Conservation (phyloP, 35 echinoderm and acorn worm genomes). For the Ophioderma brevispina region DNA sequence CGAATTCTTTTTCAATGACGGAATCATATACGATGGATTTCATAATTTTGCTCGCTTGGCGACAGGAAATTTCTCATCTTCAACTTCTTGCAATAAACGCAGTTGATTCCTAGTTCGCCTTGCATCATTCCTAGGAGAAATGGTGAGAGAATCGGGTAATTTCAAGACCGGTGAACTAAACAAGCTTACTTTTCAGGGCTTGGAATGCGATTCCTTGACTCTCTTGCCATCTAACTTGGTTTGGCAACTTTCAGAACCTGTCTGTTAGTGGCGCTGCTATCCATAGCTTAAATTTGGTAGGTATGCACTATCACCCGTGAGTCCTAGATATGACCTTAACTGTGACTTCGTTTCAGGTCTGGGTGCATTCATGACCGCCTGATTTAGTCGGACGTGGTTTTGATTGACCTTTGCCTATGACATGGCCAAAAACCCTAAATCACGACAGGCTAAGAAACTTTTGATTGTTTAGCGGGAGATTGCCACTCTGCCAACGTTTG, state of each 20-base stretch:
- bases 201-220: constrained; percentile 8
- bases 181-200: constrained; percentile 16
- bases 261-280: constrained; percentile 34
- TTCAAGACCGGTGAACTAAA: constrained; percentile 8
- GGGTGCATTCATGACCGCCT: constrained; percentile 17
- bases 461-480: constrained; percentile 58
- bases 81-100: constrained; percentile 18
- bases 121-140: constrained; percentile 35
- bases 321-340: constrained; percentile 39
- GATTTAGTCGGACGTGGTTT: constrained; percentile 32
- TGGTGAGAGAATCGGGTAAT: constrained; percentile 2
- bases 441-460: constrained; percentile 38
- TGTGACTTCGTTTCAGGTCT: constrained; percentile 42
- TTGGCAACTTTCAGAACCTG: constrained; percentile 3
- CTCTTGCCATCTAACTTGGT: constrained; percentile 8
- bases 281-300: constrained; percentile 30
- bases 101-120: neutral
- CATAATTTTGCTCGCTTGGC: constrained; percentile 23
- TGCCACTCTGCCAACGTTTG: constrained; percentile 20
- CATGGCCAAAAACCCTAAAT: constrained; percentile 73
- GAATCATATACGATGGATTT: neutral
- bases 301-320: neutral
- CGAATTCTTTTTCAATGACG: constrained; percentile 43
- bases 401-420: constrained; percentile 45
- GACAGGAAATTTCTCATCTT: constrained; percentile 26